Percentiles rank a stretch among this genome's conserved stretches.
These are phyloP conservation scores for Epistrophella euchroma DNA, from an alignment of 2,888 invertebrate species.

Conservation along the genomic window DNA sequence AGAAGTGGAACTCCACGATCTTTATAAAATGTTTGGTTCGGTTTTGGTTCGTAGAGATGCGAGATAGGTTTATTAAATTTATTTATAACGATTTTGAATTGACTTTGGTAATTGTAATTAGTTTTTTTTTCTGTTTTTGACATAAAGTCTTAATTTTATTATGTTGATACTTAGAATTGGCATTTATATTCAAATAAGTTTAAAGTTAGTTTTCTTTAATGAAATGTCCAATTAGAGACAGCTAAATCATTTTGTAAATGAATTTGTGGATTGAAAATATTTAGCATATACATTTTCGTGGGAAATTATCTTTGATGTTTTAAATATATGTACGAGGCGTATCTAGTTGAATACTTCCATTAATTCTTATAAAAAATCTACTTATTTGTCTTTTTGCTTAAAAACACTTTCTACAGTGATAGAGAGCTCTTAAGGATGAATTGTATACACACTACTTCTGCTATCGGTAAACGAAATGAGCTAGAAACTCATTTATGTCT, in stretches of 20 bases:
- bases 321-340: no score
- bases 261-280: neutral
- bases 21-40: slow-evolving; percentile 7
- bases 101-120: slow-evolving; percentile 15
- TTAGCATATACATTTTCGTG: neutral
- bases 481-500: slow-evolving; percentile 39
- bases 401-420: neutral
- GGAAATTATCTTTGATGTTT: neutral
- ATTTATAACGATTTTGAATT: slow-evolving; percentile 33
- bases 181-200: slow-evolving; percentile 26
- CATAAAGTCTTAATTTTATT: slow-evolving; percentile 36
- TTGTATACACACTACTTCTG: neutral
- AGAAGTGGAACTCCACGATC: slow-evolving; percentile 52
- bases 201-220: neutral
- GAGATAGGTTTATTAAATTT: slow-evolving; percentile 60
- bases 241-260: slow-evolving; percentile 2
- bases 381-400: no score
- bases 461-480: slow-evolving; percentile 56
- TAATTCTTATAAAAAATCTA: no score
- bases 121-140: slow-evolving; percentile 4
- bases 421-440: neutral
- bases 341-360: neutral
- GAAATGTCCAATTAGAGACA: slow-evolving; percentile 9
- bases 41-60: neutral
- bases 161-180: slow-evolving; percentile 41